Evolutionary conservation across 2,113 vertebrate species (phyloP).

Genomic region (Martes martes): DNA sequence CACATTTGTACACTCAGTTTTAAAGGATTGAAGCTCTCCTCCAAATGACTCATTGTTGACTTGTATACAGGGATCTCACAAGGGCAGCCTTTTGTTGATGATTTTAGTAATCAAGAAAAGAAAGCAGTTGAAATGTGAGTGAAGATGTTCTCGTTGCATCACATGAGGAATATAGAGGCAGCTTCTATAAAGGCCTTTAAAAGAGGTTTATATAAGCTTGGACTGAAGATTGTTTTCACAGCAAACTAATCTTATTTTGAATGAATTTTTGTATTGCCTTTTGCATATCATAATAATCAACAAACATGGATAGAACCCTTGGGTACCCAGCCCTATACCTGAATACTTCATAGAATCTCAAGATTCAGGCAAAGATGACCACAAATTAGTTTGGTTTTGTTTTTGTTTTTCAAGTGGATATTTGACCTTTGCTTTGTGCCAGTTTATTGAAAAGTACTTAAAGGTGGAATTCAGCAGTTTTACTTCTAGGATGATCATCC

Average conservation of each 20-base stretch:
- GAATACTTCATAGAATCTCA: conserved; percentile 7
- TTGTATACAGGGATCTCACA: neutral
- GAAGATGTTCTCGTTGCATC: neutral
- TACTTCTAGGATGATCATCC: neutral
- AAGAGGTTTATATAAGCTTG: neutral
- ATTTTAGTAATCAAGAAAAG: neutral
- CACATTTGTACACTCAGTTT: neutral
- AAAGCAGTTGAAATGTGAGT: neutral
- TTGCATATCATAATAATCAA: neutral
- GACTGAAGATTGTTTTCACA: neutral
- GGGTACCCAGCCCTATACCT: neutral
- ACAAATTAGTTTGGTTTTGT: neutral
- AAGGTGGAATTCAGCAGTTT: conserved; percentile 12
- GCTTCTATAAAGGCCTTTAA: neutral
- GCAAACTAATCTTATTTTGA: conserved; percentile 5
- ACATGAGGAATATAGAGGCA: neutral
- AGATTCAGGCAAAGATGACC: neutral
- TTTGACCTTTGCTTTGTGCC: neutral
- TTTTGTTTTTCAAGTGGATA: neutral
- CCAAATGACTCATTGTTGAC: neutral
- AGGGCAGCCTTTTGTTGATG: neutral
- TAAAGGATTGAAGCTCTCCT: neutral
- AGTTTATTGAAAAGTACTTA: neutral
- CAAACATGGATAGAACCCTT: neutral
- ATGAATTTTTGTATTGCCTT: neutral